These are phyloP conservation scores for Melipona quadrifasciata DNA, from an alignment of 1,140 invertebrate genomes.

Conservation along the genomic window DNA sequence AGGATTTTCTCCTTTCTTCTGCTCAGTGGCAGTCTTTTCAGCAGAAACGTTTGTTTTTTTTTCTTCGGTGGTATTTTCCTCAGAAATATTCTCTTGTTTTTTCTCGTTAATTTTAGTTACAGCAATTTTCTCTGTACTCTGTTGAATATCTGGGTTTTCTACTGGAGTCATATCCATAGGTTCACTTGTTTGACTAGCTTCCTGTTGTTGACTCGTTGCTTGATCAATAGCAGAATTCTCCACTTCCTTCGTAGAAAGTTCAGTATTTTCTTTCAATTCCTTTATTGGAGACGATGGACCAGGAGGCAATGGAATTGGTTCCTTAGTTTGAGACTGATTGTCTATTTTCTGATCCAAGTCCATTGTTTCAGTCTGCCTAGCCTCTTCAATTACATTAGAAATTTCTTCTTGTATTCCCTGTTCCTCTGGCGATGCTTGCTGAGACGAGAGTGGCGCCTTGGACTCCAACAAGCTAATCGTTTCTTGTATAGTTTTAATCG, in stretches of 20 bases:
- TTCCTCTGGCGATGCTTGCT: slow-evolving; percentile 35
- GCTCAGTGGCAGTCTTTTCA: neutral
- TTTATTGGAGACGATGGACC: slow-evolving; percentile 57
- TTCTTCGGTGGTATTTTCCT: neutral
- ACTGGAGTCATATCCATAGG: neutral
- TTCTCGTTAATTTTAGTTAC: neutral
- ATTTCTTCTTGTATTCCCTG: neutral
- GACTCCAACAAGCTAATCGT: slow-evolving; percentile 92
- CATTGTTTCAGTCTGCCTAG: slow-evolving; percentile 1
- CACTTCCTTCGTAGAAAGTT: neutral
- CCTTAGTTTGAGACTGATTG: slow-evolving; percentile 14
- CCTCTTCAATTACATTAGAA: neutral
- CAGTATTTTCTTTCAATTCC: neutral
- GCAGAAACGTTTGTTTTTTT: too few relatives aligned
- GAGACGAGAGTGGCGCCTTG: slow-evolving; percentile 79
- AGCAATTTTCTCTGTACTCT: neutral
- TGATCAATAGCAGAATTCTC: neutral
- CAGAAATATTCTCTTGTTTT: neutral
- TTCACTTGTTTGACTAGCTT: neutral
- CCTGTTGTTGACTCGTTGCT: neutral
- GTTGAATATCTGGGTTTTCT: neutral
- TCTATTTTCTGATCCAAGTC: slow-evolving; percentile 40
- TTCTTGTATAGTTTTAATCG: slow-evolving; percentile 93
- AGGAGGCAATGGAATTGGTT: slow-evolving; percentile 63
- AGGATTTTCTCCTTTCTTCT: slow-evolving; percentile 15